Evolutionary conservation across 2,113 vertebrate species (phyloP).

Genomic region (Glaucomys volans): DNA sequence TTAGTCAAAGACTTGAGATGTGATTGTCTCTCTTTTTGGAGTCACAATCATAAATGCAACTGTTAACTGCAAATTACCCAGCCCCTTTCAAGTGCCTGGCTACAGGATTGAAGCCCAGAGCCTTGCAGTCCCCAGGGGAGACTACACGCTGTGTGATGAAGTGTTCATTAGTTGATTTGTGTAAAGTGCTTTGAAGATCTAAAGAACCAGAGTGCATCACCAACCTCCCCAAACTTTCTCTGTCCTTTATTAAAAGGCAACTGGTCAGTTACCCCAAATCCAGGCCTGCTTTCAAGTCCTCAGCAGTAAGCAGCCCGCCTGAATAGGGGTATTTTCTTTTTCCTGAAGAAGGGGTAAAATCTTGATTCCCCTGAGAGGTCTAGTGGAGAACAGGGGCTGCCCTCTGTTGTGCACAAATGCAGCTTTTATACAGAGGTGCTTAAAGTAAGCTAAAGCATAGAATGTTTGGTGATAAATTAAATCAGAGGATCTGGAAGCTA

Average conservation of each 20-base stretch:
- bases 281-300: not conserved
- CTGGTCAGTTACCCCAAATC: not conserved
- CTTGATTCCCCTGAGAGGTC: not conserved
- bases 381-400: not conserved
- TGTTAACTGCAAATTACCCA: slow-evolving; percentile 61
- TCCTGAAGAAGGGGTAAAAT: not conserved
- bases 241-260: slow-evolving; percentile 45
- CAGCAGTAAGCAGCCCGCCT: not conserved
- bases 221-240: slow-evolving; percentile 54
- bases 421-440: not conserved
- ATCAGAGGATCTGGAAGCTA: not conserved
- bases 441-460: not conserved
- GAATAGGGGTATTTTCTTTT: not conserved
- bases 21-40: slow-evolving; percentile 51
- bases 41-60: slow-evolving; percentile 47
- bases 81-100: slow-evolving; percentile 47
- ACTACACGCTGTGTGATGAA: slow-evolving; percentile 34
- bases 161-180: slow-evolving; percentile 74
- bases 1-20: not conserved
- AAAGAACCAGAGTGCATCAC: not conserved
- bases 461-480: not conserved
- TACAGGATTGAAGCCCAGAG: slow-evolving; percentile 30
- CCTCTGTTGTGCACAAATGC: not conserved
- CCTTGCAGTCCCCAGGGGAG: not conserved
- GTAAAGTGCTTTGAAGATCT: slow-evolving; percentile 67